Evolutionary conservation across 2,113 vertebrate species (phyloP), one percentile per base, ranked within the genome.

Genomic region (Maccullochella peelii): DNA sequence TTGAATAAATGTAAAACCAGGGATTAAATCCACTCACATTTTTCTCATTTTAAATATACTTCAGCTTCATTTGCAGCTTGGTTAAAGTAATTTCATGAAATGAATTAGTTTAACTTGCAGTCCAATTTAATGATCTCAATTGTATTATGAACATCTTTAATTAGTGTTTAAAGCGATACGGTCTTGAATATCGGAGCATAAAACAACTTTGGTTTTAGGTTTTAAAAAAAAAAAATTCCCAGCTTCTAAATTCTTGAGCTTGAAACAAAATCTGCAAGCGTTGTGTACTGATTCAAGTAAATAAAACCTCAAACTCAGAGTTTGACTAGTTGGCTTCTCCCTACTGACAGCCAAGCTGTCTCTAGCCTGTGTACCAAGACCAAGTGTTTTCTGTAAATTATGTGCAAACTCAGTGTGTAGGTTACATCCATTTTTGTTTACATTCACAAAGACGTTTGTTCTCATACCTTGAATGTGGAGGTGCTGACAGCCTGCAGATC

Each of bases 151-250:
- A 40, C 1, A 0, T 57, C 1, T 25, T 50, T 38, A 33, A n/a
- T 63, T 73, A 59, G 36, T 70, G 40, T 65, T 65, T 74, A 18
- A 55, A 4, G 2, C 52, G 27, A 8, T 8, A 18, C 38, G 3
- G 9, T 49, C n/a, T 81, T 54, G 14, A 44, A 65, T 21, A 42
- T 2, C 5, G 7, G 8, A 0, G 27, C 21, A 54, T 69, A 5
- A 12, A 77, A n/a, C n/a, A 2, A 81, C 72, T 82, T 90, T 82
- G 67, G 58, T 72, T 78, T 82, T 30, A 69, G 30, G 25, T 11
- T 23, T 7, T 38, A 38, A 38, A 55, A 49, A 33, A 30, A 72
- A 3, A 47, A 25, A 21, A 44, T 44, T 44, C 2, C 9, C 23
- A 57, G 10, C 2, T n/a, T 73, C 40, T 20, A 15, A 33, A 57